These are phyloP conservation scores for Colinus virginianus DNA, from an alignment of 2,113 vertebrate genomes.

Conservation along the genomic window DNA sequence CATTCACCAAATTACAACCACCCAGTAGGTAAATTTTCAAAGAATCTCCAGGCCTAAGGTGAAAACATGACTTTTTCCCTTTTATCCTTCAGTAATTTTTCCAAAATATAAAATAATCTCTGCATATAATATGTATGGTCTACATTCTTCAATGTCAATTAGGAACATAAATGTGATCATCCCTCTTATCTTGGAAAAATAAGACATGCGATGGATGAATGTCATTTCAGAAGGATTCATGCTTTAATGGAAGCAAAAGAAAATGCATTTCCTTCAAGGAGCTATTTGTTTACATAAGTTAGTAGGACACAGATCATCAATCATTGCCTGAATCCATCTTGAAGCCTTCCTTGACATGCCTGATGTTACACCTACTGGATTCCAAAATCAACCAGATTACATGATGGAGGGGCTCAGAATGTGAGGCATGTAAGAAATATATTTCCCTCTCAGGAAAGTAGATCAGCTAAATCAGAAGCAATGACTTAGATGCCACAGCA, in stretches of 20 bases:
- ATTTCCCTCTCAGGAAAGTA: background rate
- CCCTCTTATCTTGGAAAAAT: background rate
- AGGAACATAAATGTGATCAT: background rate
- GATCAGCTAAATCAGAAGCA: constrained; percentile 8
- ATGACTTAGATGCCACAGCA: background rate
- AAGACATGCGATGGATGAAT: background rate
- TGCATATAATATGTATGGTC: background rate
- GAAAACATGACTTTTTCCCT: background rate
- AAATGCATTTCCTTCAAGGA: background rate
- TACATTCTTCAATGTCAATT: constrained; percentile 19
- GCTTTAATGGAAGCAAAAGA: background rate
- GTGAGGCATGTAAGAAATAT: background rate
- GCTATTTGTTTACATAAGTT: background rate
- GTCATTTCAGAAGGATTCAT: background rate
- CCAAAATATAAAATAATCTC: background rate
- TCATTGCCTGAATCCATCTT: background rate
- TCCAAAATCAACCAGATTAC: constrained; percentile 6
- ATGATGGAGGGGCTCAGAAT: background rate
- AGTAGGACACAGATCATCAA: background rate
- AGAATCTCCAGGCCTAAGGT: background rate
- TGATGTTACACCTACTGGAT: background rate
- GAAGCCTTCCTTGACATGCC: background rate
- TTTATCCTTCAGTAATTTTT: background rate
- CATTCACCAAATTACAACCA: background rate
- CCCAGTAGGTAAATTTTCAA: background rate